Percentiles rank a stretch among this genome's conserved stretches.
Conservation (phyloP, 2,888 invertebrate genomes). For the Orgyia antiqua region DNA sequence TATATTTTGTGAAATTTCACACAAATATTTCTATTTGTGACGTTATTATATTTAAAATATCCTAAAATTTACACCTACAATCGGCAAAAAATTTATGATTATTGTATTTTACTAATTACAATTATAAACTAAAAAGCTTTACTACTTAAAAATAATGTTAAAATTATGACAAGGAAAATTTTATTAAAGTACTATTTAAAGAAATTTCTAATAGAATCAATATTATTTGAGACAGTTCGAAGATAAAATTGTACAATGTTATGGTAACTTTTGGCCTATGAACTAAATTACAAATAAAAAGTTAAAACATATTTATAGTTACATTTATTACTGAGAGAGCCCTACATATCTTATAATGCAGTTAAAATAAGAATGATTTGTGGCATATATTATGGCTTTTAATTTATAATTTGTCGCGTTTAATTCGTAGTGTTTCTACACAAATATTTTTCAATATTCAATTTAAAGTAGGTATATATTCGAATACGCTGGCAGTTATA, state of each 20-base stretch:
- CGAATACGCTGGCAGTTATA: too few relatives aligned
- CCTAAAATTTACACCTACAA: conserved; percentile 22
- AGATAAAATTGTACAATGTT: conserved; percentile 56
- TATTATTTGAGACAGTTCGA: conserved; percentile 26
- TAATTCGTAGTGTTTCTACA: too few relatives aligned
- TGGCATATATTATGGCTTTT: conserved; percentile 51
- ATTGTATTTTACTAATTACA: conserved; percentile 30
- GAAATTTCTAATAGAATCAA: conserved; percentile 25
- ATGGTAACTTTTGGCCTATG: conserved; percentile 65
- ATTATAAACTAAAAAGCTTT: conserved; percentile 39
- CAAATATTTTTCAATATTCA: too few relatives aligned
- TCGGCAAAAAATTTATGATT: conserved; percentile 21
- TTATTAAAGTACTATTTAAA: conserved; percentile 24
- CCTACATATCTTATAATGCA: conserved; percentile 23
- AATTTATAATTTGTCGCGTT: too few relatives aligned
- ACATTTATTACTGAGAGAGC: conserved; percentile 26
- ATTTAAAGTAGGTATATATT: too few relatives aligned
- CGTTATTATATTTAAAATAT: conserved; percentile 21
- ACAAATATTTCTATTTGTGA: conserved; percentile 23
- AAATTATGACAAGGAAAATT: conserved; percentile 41
- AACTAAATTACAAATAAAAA: conserved; percentile 44
- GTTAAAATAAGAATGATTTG: conserved; percentile 17
- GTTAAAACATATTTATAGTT: conserved; percentile 27
- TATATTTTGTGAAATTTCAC: conserved; percentile 17
- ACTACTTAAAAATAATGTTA: conserved; percentile 48